Conservation (phyloP, 2,113 vertebrate genomes). For the Oncorhynchus nerka region DNA sequence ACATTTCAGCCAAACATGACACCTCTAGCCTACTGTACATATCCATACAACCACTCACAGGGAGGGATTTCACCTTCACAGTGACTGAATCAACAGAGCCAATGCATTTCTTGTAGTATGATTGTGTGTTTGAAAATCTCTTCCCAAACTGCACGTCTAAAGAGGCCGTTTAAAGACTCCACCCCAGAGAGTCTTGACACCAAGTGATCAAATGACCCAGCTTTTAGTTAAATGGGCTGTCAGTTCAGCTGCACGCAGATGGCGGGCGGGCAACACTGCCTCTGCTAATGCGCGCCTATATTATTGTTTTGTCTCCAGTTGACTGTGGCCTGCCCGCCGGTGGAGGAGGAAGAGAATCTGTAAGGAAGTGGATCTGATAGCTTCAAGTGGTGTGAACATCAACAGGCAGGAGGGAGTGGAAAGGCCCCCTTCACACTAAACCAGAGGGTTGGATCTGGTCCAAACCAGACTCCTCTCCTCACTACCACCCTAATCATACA, state of each 20-base stretch:
- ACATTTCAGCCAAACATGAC: no score
- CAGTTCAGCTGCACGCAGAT: background rate
- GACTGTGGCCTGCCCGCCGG: background rate
- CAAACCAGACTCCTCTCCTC: background rate
- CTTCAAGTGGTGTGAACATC: background rate
- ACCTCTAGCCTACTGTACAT: no score
- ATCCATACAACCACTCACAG: no score
- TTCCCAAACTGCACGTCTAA: no score
- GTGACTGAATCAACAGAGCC: no score
- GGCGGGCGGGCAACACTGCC: background rate
- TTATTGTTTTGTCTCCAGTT: conserved; percentile 1
- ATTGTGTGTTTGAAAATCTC: no score
- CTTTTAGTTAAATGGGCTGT: background rate
- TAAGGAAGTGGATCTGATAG: background rate
- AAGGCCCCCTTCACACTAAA: background rate
- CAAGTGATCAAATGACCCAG: background rate
- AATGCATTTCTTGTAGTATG: no score
- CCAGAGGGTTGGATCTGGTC: background rate
- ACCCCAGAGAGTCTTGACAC: no score
- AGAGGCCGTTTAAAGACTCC: no score
- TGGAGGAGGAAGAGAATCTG: background rate
- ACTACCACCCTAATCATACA: background rate
- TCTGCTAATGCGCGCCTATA: background rate
- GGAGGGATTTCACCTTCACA: no score
- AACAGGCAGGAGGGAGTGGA: background rate